Evolutionary conservation across 2,888 invertebrate genomes (phyloP), one percentile per base, ranked within the genome.

Genomic region (Drosophila lacicola): DNA sequence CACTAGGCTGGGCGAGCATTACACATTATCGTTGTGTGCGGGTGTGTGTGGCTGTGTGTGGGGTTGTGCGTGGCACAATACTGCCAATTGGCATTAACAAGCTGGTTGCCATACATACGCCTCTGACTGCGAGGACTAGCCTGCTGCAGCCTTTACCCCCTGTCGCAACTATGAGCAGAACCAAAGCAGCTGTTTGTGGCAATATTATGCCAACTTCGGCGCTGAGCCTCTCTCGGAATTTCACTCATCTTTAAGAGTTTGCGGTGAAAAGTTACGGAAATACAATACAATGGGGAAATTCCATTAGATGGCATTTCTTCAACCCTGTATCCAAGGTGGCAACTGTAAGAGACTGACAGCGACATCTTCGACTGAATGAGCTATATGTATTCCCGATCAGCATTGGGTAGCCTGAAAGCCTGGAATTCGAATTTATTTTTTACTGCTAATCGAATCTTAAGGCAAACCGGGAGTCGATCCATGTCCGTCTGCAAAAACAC

Each of bases 51-150:
- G 3, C 36, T 55, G 45, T 57, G 45, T 49, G 44, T 42, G 21
- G 10, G 42, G 29, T 11, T 47, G 21, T 41, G 42, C 25, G 46
- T 58, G 69, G 14, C 51, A 53, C 60, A 49, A 68, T 65, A 74
- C 62, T 65, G 68, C 47, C 71, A 68, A 79, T 78, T 78, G 78
- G 63, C 68, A 78, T 74, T 77, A 78, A 65, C 74, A 70, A 74
- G 70, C 70, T 68, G 66, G 60, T 75, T 67, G 44, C 47, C 45
- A 62, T 55, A 46, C 62, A 58, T 33, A 51, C 41, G 41, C 46
- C 41, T 39, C 60, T 21, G 54, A 14, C 45, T 39, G 45, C 21
- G 10, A 54, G 29, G 33, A 19, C 29, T 17, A 39, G 29, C 14
- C 50, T 33, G 39, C 34, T 64, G 49, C 63, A 57, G 42, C 33